These are phyloP conservation scores for Paramacrobiotus metropolitanus DNA, from an alignment of 1,140 invertebrate genomes.

Conservation along the genomic window DNA sequence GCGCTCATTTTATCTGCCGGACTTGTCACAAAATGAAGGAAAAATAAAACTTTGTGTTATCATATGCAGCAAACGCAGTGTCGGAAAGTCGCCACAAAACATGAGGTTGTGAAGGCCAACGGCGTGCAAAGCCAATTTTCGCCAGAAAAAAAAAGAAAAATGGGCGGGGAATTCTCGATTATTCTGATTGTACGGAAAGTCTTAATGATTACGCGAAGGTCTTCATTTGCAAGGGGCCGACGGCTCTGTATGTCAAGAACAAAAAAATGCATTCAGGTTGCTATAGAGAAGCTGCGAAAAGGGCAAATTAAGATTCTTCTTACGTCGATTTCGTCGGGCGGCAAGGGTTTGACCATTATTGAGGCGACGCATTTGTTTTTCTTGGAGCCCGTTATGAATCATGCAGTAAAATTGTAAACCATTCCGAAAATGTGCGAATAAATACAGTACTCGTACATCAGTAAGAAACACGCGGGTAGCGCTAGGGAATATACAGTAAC, in stretches of 20 bases:
- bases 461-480: too few relatives aligned
- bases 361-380: slow-evolving; percentile 54
- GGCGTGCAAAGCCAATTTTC: neutral
- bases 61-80: neutral
- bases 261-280: slow-evolving; percentile 13
- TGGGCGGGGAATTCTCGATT: slow-evolving; percentile 36
- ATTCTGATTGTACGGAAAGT: slow-evolving; percentile 41
- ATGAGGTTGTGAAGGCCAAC: neutral
- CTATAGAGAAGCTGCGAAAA: slow-evolving; percentile 21
- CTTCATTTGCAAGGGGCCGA: slow-evolving; percentile 34
- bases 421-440: too few relatives aligned
- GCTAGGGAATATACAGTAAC: too few relatives aligned
- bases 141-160: neutral
- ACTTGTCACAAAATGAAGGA: neutral
- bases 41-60: neutral
- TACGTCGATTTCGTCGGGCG: slow-evolving; percentile 38
- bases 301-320: slow-evolving; percentile 34
- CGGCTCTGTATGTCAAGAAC: slow-evolving; percentile 20
- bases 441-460: too few relatives aligned
- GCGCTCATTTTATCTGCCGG: neutral
- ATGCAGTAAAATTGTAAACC: slow-evolving; percentile 46
- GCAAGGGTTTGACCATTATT: slow-evolving; percentile 50
- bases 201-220: slow-evolving; percentile 35
- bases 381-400: slow-evolving; percentile 47
- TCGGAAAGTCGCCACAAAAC: neutral